Evolutionary conservation across 2,888 invertebrate species (phyloP), one percentile per base, ranked within the genome.

Genomic region (Drosophila ustulata): DNA sequence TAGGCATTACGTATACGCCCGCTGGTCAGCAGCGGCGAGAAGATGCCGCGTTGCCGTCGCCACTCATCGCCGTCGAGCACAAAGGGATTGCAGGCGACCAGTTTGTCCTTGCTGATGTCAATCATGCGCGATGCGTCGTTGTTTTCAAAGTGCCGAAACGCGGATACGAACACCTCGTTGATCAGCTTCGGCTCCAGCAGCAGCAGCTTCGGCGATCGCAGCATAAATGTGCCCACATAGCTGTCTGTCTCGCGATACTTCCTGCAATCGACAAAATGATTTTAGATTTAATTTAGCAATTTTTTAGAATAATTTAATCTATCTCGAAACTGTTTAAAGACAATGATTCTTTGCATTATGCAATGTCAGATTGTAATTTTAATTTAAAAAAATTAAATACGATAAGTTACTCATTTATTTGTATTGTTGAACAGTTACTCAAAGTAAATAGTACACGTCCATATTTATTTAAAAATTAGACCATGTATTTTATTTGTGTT

Each of bases 1-100:
- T 93, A 93, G 83, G 93, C 92, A 5, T 92, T 90, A 66, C 93
- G 94, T 5, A 91, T 84, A 66, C 93, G 93, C 7, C 92, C 93
- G 11, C 92, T 90, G 8, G 94, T 93, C 59, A 94, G 92, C 7
- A 93, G 92, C 0, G 93, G 93, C 0, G 94, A 93, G 47, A 94
- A 81, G 68, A 93, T 92, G 1, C 90, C 82, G 9, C 94, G 91
- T 6, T 93, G 89, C 5, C 89, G 88, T 39, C 93, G 93, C 94
- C 94, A 94, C 74, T 93, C 91, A 11, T 92, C 88, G 0, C 93
- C 93, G 37, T 91, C 92, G 23, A 94, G 80, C 4, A 92, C 82
- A 71, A 94, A 93, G 0, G 93, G 93, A 91, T 93, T 93, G 68
- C 92, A 91, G 0, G 92, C 90, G 3, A 93, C 77, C 1, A 94